Evolutionary conservation across 2,888 invertebrate species (phyloP), one percentile per base, ranked within the genome.

Genomic region (Apodemia duryi): DNA sequence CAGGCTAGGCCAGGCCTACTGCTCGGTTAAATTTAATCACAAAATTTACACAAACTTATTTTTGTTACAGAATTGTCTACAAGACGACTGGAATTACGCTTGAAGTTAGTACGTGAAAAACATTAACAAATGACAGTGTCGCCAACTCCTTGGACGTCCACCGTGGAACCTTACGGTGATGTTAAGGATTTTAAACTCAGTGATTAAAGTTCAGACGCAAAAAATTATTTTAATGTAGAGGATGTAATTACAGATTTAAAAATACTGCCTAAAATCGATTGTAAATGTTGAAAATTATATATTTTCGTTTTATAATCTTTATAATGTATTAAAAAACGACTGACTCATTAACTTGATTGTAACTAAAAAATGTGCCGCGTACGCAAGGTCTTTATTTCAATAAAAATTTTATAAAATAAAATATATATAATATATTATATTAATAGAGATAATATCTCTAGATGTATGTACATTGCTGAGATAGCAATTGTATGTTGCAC

Each of bases 1-100:
- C 10, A 43, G 43, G 86, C 74, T 86, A 84, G 77, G 80, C 0
- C 89, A 91, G 67, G 84, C 81, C 7, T 67, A 62, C 32, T 61
- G 2, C 43, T 43, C 1, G 10, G 2, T 10, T 43, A 10, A 10
- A 43, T 0, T 35, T 2, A 60, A 60, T 2, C 4, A 29, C 32
- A 54, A 57, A 32, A 32, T 57, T 57, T 29, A 43, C 43, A 11
- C 11, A 43, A 11, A 11, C 11, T 11, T 43, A 43, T 5, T 46
- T 46, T 46, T 46, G 46, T 46, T 46, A 13, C 46, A 46, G 46
- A 4, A n/a, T 46, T 13, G 46, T 46, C 13, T 13, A 13, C 2
- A 13, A 13, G 13, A 46, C 4, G 13, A 46, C 46, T 5, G 13
- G 13, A 13, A 1, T 46, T 2, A 13, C 46, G 46, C 11, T 46